Conservation (phyloP, 2,113 vertebrate species). For the Lepisosteus oculatus region DNA sequence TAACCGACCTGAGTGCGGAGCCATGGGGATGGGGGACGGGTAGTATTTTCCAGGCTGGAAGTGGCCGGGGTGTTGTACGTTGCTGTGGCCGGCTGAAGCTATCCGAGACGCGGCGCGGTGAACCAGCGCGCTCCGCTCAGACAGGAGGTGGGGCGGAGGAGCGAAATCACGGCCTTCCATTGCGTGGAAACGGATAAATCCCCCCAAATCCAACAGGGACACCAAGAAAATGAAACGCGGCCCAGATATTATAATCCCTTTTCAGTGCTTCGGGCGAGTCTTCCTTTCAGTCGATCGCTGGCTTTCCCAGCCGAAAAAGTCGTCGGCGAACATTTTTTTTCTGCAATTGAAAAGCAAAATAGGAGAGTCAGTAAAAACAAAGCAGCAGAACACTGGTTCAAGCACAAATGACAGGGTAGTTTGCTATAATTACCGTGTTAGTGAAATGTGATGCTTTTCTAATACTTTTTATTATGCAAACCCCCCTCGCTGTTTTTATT, state of each 20-base stretch:
- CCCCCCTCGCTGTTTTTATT: background rate
- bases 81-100: slow-evolving; percentile 77
- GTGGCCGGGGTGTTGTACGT: slow-evolving; percentile 82
- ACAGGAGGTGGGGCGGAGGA: slow-evolving; percentile 86
- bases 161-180: slow-evolving; percentile 97
- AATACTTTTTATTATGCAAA: slow-evolving; percentile 8
- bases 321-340: slow-evolving; percentile 68
- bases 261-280: slow-evolving; percentile 56
- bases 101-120: slow-evolving; percentile 84
- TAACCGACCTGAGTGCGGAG: slow-evolving; percentile 90
- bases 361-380: slow-evolving; percentile 38
- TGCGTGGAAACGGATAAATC: slow-evolving; percentile 63
- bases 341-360: slow-evolving; percentile 49
- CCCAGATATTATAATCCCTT: slow-evolving; percentile 71
- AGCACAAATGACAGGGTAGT: background rate
- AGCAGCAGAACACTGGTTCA: slow-evolving; percentile 6
- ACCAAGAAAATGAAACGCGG: slow-evolving; percentile 61
- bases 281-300: slow-evolving; percentile 62
- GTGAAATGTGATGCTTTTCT: slow-evolving; percentile 11
- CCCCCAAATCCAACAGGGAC: slow-evolving; percentile 55
- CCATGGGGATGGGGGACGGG: slow-evolving; percentile 90
- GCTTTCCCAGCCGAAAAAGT: slow-evolving; percentile 58
- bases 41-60: slow-evolving; percentile 94
- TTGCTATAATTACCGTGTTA: background rate
- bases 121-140: slow-evolving; percentile 83